Percentiles rank a stretch among this genome's conserved stretches.
Conservation (phyloP, 2,888 invertebrate genomes). For the Dermolepida albohirtum region DNA sequence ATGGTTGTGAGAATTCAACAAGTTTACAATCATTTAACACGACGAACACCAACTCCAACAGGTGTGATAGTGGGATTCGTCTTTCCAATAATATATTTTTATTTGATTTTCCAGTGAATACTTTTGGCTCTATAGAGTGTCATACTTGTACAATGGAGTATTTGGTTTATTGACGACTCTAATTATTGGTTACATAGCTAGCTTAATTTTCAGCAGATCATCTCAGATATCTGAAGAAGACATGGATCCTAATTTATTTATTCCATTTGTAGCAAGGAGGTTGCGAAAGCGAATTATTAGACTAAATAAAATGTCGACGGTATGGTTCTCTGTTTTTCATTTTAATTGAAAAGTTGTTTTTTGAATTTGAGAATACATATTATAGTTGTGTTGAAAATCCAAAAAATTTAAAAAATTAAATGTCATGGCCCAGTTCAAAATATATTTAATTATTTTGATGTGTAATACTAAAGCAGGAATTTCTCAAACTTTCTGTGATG, state of each 20-base stretch:
- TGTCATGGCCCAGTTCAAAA: too few relatives aligned
- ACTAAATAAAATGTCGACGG: slow-evolving; percentile 25
- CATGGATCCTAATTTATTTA: slow-evolving; percentile 44
- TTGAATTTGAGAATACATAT: too few relatives aligned
- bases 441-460: too few relatives aligned
- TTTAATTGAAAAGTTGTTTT: too few relatives aligned
- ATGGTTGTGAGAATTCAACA: slow-evolving; percentile 66
- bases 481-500: too few relatives aligned
- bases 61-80: neutral
- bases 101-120: slow-evolving; percentile 60
- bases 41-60: slow-evolving; percentile 19
- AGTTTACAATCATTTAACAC: slow-evolving; percentile 6
- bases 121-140: slow-evolving; percentile 78
- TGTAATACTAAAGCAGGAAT: too few relatives aligned
- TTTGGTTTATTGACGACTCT: slow-evolving; percentile 68
- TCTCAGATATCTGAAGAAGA: slow-evolving; percentile 27
- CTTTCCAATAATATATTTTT: neutral
- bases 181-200: slow-evolving; percentile 67
- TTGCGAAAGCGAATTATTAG: slow-evolving; percentile 18
- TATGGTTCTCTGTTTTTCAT: neutral
- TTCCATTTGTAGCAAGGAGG: slow-evolving; percentile 33
- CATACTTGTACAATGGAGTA: slow-evolving; percentile 79
- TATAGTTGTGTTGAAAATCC: too few relatives aligned
- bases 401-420: too few relatives aligned
- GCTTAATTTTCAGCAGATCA: slow-evolving; percentile 58